Base-by-base conservation (phyloP, 2,113 vertebrate species). In the Antennarius striatus region DNA sequence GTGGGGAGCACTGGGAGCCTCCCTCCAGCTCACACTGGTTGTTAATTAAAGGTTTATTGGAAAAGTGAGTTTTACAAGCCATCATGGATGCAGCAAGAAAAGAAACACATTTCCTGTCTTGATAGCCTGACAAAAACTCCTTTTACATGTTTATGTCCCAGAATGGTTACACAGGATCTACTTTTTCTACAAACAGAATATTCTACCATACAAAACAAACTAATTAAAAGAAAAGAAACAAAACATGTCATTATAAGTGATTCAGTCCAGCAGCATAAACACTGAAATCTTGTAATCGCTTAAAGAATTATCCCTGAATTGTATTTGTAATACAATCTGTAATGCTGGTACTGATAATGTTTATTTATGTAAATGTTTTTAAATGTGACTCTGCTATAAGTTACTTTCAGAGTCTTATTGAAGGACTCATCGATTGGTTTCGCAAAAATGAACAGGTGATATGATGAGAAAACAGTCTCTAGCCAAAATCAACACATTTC, bases 41-140 rank as follows among this genome's bases (percentile, higher is more conserved):
- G 9, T 57, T 67, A 57, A 62, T 57, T 67, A 32, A 22, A 6
- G 40, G 39, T 59, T 65, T 11, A 67, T 6, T 32, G 12, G 49
- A 6, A 56, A 71, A 55, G 10, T 46, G 36, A 54, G 10, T 58
- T 50, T 50, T 39, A 22, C 11, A 62, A 39, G 47, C 30, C 6
- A 5, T 17, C 45, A 36, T 13, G 10, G 8, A 48, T 30, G 45
- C n/a, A 49, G 32, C 32, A 7, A 36, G 32, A 36, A 36, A 36
- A 36, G 4, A 36, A 36, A 36, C 32, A 36, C 32, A 7, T 36
- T 36, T 36, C 7, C 32, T 36, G 4, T 7, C 4, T 36, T 5
- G 4, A 36, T 36, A 36, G 2, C 32, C 4, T 36, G 32, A 36
- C 32, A 7, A 36, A 36, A 7, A 36, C 32, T 36, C 32, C 1